Base-by-base conservation (phyloP, 2,113 vertebrate genomes). In the Paramormyrops kingsleyae region DNA sequence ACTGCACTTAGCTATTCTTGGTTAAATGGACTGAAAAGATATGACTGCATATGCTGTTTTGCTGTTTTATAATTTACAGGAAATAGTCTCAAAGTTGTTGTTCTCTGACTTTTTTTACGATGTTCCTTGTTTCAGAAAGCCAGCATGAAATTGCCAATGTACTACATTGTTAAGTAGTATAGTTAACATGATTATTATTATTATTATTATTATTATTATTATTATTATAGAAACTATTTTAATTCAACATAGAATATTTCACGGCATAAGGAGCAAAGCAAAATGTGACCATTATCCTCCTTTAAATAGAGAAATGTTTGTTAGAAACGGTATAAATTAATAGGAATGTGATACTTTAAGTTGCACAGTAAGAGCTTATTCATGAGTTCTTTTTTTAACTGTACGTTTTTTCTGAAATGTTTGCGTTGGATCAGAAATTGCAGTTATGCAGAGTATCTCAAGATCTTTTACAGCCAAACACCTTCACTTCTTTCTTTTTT, bases 1-100 rank as follows among this genome's bases (percentile, higher is more conserved):
- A 80, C 83, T 85, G 83, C 42, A 85, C 83, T 85, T 85, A 47
- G 24, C 19, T 21, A 24, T 85, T 49, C 44, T 83, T 46, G 46
- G 39, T 47, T 27, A 85, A 85, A 85, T 47, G 42, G 39, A 85
- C 42, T 85, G 83, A 85, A 85, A 85, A 24, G 80, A 85, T 77
- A 35, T 80, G 74, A 42, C 35, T 80, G 70, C 27, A 70, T 77
- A 42, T 80, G 10, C 35, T 42, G 74, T 42, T 31, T 31, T 13
- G n/a, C n/a, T 27, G n/a, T 27, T 66, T 70, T 31, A 31, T 31
- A 27, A 70, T 31, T 70, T 31, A 70, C 62, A 70, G 35, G 17
- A 80, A 80, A 42, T 80, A 42, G 15, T 80, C 2, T 80, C 74
- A 39, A 42, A 39, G 35, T 80, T 80, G 3, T 80, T 77, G 62